Evolutionary conservation across 2,113 vertebrate species (phyloP).

Genomic region (Hemiprocne comata): DNA sequence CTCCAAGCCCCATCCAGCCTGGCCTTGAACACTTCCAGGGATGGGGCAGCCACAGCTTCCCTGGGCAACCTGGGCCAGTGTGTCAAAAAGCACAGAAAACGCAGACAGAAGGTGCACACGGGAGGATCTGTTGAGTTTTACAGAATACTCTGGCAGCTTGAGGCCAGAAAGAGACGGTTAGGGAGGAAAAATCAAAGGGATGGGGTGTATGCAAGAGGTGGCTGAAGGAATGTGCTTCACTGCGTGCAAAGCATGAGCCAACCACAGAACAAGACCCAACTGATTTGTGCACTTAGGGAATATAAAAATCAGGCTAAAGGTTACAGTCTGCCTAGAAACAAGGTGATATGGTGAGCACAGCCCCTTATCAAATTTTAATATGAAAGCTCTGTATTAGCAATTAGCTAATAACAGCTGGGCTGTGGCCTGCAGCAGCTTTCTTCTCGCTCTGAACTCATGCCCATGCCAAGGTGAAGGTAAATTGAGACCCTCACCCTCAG

Average conservation of each 20-base stretch:
- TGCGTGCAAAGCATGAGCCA: not conserved
- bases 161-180: not conserved
- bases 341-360: not conserved
- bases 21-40: too few species aligned
- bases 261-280: not conserved
- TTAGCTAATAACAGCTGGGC: not conserved
- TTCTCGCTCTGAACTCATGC: not conserved
- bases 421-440: not conserved
- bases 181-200: not conserved
- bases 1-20: too few species aligned
- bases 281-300: not conserved
- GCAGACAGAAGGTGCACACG: not conserved
- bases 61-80: too few species aligned
- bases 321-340: not conserved
- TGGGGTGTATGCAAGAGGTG: fast-evolving
- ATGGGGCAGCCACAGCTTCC: too few species aligned
- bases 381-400: not conserved
- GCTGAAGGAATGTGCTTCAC: not conserved
- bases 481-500: not conserved
- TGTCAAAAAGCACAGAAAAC: not conserved
- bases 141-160: not conserved
- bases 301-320: not conserved
- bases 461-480: not conserved
- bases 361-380: not conserved
- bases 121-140: not conserved